Conservation (phyloP, 1,140 invertebrate genomes). For the Rhopalosiphum padi region DNA sequence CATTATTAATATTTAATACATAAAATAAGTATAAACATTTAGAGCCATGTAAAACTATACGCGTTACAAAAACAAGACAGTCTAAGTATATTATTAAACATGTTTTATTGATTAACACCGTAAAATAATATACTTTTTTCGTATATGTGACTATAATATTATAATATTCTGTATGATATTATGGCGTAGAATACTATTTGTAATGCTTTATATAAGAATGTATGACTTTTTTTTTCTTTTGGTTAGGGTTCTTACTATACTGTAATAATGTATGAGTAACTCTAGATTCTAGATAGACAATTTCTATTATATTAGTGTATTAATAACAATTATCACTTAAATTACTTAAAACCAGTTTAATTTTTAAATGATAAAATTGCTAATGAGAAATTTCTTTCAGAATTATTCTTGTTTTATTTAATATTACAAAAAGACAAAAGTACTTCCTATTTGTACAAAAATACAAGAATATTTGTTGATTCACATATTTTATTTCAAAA, state of each 20-base stretch:
- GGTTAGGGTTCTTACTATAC: not conserved
- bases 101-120: not conserved
- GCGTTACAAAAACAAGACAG: not conserved
- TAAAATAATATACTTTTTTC: not conserved
- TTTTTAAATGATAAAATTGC: not conserved
- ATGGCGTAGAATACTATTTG: not conserved
- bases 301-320: not conserved
- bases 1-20: not conserved
- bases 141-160: not conserved
- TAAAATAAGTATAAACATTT: constrained; percentile 7
- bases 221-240: not conserved
- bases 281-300: not conserved
- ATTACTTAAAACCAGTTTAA: not conserved
- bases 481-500: not conserved
- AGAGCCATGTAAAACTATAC: not conserved
- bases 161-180: not conserved
- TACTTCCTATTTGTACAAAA: no score
- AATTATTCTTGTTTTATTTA: not conserved
- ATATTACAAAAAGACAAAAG: no score
- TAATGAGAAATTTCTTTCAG: not conserved
- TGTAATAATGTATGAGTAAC: not conserved
- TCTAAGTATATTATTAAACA: not conserved
- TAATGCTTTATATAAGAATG: not conserved
- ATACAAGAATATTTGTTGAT: not conserved
- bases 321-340: not conserved